Base-by-base conservation (phyloP, 2,888 invertebrate genomes). In the Eristalis intricaria region DNA sequence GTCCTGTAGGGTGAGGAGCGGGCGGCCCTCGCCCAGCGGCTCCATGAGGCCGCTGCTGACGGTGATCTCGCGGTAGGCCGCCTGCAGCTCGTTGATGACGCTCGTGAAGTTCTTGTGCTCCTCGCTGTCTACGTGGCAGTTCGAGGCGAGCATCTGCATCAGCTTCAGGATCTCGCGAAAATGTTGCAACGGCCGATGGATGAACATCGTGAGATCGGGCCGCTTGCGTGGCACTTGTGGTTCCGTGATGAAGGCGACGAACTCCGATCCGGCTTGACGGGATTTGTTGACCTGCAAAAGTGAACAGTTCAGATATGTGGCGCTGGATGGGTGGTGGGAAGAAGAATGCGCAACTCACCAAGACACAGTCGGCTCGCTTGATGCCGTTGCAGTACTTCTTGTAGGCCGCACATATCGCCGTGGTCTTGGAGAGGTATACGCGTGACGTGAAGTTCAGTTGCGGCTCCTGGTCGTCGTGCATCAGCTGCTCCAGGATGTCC, bases 21-120 rank as follows among this genome's bases (percentile, higher is more conserved):
- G 97, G 83, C 96, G 95, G 0, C 97, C 97, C 90, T 97, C 97
- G 19, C 97, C 96, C 74, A 97, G 95, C 0, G 97, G 96, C 89
- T 97, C 97, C 97, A 97, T 97, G 5, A 97, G 93, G 3, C 97
- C 97, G 19, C 96, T 96, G 84, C 96, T 96, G 8, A 96, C 96
- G 0, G 97, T 97, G 15, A 97, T 97, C 91, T 97, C 97, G 90
- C 96, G 95, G 92, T 97, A 97, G 65, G 95, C 95, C 78, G 94
- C 93, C 95, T 96, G 93, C 73, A 93, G 86, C 83, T 93, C 93
- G n/a, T 90, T 91, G 3, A 93, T 93, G n/a, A 93, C 93, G 40
- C 90, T 91, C 43, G 89, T 91, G 50, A 93, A 93, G 84, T 93
- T 93, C 89, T 92, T 92, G 84, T 92, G 92, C 89, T 93, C 93